Conservation (phyloP, 2,888 invertebrate species). For the Aelia acuminata region DNA sequence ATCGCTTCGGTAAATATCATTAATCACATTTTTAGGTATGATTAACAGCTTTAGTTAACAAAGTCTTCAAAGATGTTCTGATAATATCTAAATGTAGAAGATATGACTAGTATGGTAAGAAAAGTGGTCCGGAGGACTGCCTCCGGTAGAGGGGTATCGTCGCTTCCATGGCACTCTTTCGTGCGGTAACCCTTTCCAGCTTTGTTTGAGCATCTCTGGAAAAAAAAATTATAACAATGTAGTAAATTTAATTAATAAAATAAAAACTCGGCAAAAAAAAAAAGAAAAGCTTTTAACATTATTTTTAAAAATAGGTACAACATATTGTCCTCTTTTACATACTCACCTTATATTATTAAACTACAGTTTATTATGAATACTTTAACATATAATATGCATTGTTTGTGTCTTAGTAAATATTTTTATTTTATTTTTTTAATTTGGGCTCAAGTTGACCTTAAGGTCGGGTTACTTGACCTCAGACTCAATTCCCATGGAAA, state of each 20-base stretch:
- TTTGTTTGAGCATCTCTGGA: slow-evolving; percentile 41
- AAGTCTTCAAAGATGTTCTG: not conserved
- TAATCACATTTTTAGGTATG: not conserved
- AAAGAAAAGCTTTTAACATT: not conserved
- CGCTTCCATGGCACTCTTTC: slow-evolving; percentile 52
- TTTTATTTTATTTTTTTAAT: no score
- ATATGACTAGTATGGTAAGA: slow-evolving; percentile 13
- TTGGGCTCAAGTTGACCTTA: no score
- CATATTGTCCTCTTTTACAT: no score
- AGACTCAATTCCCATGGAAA: no score
- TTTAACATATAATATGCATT: no score
- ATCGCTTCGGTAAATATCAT: not conserved
- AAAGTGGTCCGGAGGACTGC: slow-evolving; percentile 43
- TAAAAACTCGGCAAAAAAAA: not conserved
- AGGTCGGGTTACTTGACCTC: no score
- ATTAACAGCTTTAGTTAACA: not conserved
- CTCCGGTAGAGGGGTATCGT: slow-evolving; percentile 43
- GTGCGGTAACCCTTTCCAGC: slow-evolving; percentile 18
- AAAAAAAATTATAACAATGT: no score
- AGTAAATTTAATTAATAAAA: no score
- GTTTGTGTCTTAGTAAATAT: no score
- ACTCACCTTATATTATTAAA: no score
- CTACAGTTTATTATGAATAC: no score
- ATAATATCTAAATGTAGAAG: not conserved
- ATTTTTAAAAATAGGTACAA: no score